Evolutionary conservation across 2,113 vertebrate species (phyloP).

Genomic region (Leucosticte australis): DNA sequence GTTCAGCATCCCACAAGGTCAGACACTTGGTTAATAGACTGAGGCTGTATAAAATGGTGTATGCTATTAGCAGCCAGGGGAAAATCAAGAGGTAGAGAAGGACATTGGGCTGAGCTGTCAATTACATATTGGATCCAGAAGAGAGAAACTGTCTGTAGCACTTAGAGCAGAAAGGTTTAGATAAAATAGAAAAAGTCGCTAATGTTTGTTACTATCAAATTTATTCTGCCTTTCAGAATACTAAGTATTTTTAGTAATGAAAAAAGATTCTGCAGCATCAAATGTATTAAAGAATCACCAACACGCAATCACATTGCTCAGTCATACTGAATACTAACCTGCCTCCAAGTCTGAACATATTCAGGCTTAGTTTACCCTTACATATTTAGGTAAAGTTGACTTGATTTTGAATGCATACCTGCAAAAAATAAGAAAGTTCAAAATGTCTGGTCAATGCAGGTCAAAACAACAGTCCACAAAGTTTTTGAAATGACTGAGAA

Average conservation of each 20-base stretch:
- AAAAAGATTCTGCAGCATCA: background rate
- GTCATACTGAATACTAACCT: background rate
- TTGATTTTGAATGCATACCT: background rate
- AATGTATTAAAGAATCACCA: background rate
- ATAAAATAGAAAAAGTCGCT: background rate
- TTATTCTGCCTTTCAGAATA: background rate
- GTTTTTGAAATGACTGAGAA: background rate
- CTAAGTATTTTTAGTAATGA: background rate
- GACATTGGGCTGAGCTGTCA: slow-evolving; percentile 29
- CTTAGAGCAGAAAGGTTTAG: slow-evolving; percentile 18
- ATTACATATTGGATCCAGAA: slow-evolving; percentile 38
- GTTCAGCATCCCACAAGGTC: slow-evolving; percentile 40
- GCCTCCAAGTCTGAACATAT: background rate
- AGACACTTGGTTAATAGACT: slow-evolving; percentile 54
- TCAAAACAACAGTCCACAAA: background rate
- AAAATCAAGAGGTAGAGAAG: slow-evolving; percentile 39
- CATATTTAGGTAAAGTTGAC: background rate
- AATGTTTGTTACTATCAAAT: background rate
- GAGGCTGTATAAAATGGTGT: slow-evolving; percentile 32
- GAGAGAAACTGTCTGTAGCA: slow-evolving; percentile 7
- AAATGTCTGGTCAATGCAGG: background rate
- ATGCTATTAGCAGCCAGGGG: slow-evolving; percentile 37
- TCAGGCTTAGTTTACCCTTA: background rate
- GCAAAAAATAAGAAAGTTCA: background rate
- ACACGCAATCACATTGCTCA: background rate